Conservation (phyloP, 2,113 vertebrate genomes). For the Dinomys branickii region DNA sequence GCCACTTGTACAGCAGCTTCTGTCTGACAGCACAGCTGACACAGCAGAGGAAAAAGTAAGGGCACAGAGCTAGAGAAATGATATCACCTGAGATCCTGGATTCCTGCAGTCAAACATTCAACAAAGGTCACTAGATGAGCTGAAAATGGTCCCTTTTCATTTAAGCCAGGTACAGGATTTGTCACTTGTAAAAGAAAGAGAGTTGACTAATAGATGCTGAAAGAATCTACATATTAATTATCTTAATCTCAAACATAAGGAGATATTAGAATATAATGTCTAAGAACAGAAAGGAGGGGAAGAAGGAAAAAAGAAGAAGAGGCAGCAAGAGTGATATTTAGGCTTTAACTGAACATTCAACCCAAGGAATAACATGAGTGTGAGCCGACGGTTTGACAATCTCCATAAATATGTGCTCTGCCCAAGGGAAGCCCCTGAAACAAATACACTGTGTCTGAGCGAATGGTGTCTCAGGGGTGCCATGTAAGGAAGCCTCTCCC, state of each 20-base stretch:
- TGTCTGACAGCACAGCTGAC: neutral
- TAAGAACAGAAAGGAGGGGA: neutral
- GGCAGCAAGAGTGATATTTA: accelerated
- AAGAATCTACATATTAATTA: too few species aligned
- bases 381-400: neutral
- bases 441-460: neutral
- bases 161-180: neutral
- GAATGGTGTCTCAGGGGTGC: neutral
- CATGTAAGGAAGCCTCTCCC: neutral
- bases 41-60: neutral
- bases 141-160: neutral
- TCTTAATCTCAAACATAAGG: neutral
- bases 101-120: neutral
- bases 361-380: neutral
- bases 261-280: neutral
- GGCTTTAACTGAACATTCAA: neutral
- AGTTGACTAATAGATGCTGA: neutral
- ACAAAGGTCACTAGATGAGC: accelerated
- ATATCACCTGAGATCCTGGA: neutral
- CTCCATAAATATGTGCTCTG: neutral
- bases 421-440: neutral
- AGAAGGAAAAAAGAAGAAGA: accelerated
- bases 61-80: too few species aligned
- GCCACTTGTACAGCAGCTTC: neutral
- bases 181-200: neutral